A percentile compares a stretch with the other conserved stretches of the same genome.
phyloP scores from a whole-genome alignment of 2,113 vertebrate species.

The Cyphomyrus plagiostoma region DNA sequence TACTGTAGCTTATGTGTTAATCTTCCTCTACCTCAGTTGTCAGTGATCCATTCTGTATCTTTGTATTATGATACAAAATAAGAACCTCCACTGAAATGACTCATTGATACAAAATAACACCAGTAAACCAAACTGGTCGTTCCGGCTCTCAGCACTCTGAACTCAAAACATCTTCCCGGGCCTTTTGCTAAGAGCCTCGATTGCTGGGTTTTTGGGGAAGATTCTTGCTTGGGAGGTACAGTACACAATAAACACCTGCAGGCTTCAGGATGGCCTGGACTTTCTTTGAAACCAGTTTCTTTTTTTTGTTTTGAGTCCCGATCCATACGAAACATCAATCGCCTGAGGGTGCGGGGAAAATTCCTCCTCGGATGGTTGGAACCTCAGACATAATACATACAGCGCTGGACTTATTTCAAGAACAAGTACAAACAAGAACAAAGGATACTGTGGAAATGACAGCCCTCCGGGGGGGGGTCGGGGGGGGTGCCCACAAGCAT shows the following conservation, averaged over 20 bases:
- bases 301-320: neutral
- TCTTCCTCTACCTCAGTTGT: neutral
- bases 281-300: neutral
- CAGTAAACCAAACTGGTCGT: neutral
- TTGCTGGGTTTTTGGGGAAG: neutral
- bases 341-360: neutral
- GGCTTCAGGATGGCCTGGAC: neutral
- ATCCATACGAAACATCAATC: neutral
- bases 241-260: neutral
- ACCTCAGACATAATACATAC: neutral
- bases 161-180: neutral
- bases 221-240: neutral
- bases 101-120: neutral
- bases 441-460: neutral
- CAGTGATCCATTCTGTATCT: neutral
- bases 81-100: neutral
- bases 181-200: neutral
- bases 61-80: neutral
- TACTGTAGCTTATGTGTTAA: neutral
- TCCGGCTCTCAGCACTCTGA: neutral
- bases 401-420: neutral
- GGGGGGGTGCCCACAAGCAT: neutral
- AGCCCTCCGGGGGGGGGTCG: neutral
- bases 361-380: neutral
- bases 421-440: neutral